Evolutionary conservation across 92 coral and sea anemone species (phyloP).

Genomic region (Paramuricea clavata): DNA sequence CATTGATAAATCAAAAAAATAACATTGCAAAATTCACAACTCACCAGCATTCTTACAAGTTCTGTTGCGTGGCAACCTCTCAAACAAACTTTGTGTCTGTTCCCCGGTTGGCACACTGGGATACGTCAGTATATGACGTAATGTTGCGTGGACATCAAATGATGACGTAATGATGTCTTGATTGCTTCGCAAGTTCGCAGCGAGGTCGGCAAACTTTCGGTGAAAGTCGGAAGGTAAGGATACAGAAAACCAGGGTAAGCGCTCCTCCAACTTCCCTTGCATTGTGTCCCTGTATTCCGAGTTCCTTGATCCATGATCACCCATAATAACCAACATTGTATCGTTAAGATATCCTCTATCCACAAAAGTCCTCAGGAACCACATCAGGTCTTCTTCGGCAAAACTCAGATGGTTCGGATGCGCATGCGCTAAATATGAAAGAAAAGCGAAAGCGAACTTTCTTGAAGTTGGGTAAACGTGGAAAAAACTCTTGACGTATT

Average conservation of each 20-base stretch:
- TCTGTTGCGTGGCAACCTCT: slow-evolving; percentile 66
- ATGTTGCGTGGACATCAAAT: slow-evolving; percentile 87
- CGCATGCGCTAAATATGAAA: slow-evolving; percentile 80
- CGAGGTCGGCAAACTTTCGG: slow-evolving; percentile 72
- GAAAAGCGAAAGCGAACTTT: slow-evolving; percentile 81
- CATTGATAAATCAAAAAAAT: neutral
- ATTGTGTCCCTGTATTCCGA: slow-evolving; percentile 85
- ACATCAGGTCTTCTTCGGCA: slow-evolving; percentile 77
- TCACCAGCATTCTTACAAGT: slow-evolving; percentile 85
- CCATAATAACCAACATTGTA: slow-evolving; percentile 77
- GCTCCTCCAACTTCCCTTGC: slow-evolving; percentile 95
- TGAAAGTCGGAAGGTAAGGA: slow-evolving; percentile 87
- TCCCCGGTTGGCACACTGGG: slow-evolving; percentile 78
- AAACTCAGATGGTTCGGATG: slow-evolving; percentile 81
- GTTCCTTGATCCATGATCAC: slow-evolving; percentile 94
- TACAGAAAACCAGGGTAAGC: slow-evolving; percentile 94
- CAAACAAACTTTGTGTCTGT: slow-evolving; percentile 78
- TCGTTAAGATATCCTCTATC: slow-evolving; percentile 72
- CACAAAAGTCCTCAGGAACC: slow-evolving; percentile 69
- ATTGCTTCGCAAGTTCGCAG: slow-evolving; percentile 76
- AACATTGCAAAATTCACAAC: slow-evolving; percentile 14
- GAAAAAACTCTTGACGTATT: slow-evolving; percentile 76
- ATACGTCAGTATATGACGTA: slow-evolving; percentile 84
- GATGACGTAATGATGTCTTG: slow-evolving; percentile 81
- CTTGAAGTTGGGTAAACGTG: slow-evolving; percentile 79